Base-by-base conservation (phyloP, 2,888 invertebrate species). In the Nysson spinosus region DNA sequence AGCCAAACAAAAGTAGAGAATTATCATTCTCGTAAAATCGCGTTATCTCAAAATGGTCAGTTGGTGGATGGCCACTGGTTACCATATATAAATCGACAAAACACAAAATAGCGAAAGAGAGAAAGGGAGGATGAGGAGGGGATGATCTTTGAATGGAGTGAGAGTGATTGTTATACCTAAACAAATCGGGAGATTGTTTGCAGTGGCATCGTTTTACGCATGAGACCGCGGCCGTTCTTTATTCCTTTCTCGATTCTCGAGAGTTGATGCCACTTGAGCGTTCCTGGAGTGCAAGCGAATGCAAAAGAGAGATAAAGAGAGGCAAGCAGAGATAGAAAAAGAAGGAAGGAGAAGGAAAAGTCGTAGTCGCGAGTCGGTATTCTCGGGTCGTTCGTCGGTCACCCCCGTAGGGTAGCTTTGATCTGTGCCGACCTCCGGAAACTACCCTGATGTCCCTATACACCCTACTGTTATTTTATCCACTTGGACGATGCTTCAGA, bases 161-260 rank as follows among this genome's bases (percentile, higher is more conserved):
- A 58, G 57, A 67, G 66, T 75, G 81, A 83, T 85, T 83, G 83
- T 85, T 85, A 85, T 83, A 80, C 81, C 84, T 86, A 86, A 86
- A 85, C 83, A 86, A 86, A 86, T 85, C 82, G 77, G 69, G 67
- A 61, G 73, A 79, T 85, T 87, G 85, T 87, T 87, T 87, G 86
- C 86, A 83, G 83, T 85, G 85, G 86, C 85, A 85, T 85, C 86
- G 85, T 87, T 87, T 86, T 84, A 86, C 86, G 87, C 87, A 86
- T 86, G 86, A 85, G 80, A 75, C 85, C 79, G 83, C 82, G 77
- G 64, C 57, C 70, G 82, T 85, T 84, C 85, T 86, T 85, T 85
- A 83, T 85, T 83, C 83, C 77, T 82, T 85, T 81, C 81, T 79
- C 81, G 79, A 84, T 83, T 82, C 81, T 72, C 71, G 62, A 84